Evolutionary conservation across 2,113 vertebrate genomes (phyloP), one percentile per base, ranked within the genome.

Genomic region (Siniperca knerii): DNA sequence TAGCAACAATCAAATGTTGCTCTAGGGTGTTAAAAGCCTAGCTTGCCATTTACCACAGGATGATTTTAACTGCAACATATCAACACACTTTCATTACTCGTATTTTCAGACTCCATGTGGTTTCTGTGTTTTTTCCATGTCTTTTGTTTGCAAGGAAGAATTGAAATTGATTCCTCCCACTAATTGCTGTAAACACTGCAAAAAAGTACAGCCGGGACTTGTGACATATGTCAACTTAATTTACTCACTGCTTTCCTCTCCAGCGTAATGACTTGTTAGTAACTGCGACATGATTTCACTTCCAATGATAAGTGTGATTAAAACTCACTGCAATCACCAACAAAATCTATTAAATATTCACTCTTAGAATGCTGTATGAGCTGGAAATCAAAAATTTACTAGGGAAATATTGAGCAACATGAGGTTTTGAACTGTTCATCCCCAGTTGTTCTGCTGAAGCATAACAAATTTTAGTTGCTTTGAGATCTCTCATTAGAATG

Each of bases 1-100:
- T 94, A 93, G 73, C 73, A 94, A 79, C 88, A 91, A 94, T 92
- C 83, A 89, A 82, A 88, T 71, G 82, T 75, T 86, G 89, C 86
- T 92, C 79, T 9, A 29, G 83, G 88, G 90, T 90, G 83, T 87
- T 66, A 76, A 92, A 90, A 82, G 29, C 81, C 87, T 86, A 29
- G 25, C 77, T 70, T 82, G 71, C 84, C 67, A 90, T 92, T 90
- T 87, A 91, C 62, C 60, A 81, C 69, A 69, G 65, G 60, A 89
- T 91, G 62, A 82, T 88, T 87, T 84, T 70, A 88, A 88, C 87
- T 87, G 83, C 72, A 89, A 79, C 68, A 74, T 54, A 79, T 76
- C 83, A 77, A 73, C 67, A 65, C 20, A 72, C 57, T 75, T 78
- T 76, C 70, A 81, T 76, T 33, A 57, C 81, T 60, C 2, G 18